Base-by-base conservation (phyloP, 2,113 vertebrate genomes). In the Aplodontia rufa region DNA sequence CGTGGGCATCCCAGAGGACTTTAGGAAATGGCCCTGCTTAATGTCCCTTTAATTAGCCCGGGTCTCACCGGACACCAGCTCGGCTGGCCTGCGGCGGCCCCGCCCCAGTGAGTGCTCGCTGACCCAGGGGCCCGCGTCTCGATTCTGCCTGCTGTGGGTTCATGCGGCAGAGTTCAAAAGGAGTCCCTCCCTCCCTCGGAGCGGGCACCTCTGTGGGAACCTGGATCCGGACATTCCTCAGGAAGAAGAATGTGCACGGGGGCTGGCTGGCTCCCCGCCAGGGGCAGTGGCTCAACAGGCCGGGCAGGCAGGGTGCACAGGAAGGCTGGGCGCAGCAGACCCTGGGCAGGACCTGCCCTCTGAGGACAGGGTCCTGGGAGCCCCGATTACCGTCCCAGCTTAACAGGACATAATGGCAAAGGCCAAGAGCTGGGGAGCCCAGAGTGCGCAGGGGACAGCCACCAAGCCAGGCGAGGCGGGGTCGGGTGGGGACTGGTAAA, bases 11-110 rank as follows among this genome's bases (percentile, higher is more conserved):
- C 20, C 30, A 64, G 47, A 75, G 47, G 47, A n/a, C n/a, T 62
- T 24, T 42, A 68, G 89, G 96, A 94, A 95, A 93, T 42, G 58
- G 37, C n/a, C 42, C 82, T 94, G 96, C 62, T 91, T 96, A 94
- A 96, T 93, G 91, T 78, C 93, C 95, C 64, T 88, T 96, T 90
- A 93, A 95, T 92, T 62, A 81, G 90, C 94, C 75, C n/a, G 83
- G 84, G 94, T 94, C 87, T 93, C 91, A 64, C 87, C 66, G 55
- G 91, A 78, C 71, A 14, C 17, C 5, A 3, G 74, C 45, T n/a
- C 35, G 12, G 24, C 87, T 64, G 80, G 87, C 84, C 88, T 24
- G 0, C 40, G 82, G 68, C 37, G 6, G 66, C 68, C 95, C 81
- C 2, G 26, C 92, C 80, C 80, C 40, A 6, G 30, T 19, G 49